Evolutionary conservation across 2,888 invertebrate species (phyloP).

Genomic region (Sphecodes monilicornis): DNA sequence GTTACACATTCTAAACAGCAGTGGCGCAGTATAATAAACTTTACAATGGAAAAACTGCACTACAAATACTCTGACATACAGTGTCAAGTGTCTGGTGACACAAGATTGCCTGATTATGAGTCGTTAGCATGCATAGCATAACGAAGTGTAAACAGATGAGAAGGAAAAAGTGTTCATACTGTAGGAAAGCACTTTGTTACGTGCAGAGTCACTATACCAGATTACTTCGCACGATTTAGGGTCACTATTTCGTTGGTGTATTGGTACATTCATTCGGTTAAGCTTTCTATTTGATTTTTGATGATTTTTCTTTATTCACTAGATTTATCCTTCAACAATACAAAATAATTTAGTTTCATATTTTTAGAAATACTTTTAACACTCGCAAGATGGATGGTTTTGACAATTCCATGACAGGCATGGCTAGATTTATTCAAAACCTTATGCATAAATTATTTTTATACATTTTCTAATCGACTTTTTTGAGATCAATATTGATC

Average conservation of each 20-base stretch:
- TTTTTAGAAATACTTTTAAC: no score
- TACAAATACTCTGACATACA: neutral
- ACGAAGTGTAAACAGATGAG: slow-evolving; percentile 77
- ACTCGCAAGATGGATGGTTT: no score
- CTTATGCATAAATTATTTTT: no score
- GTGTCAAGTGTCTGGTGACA: slow-evolving; percentile 22
- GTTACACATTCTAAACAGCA: neutral
- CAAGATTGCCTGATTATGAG: slow-evolving; percentile 31
- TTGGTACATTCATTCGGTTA: no score
- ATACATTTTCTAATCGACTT: no score
- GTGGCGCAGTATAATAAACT: neutral
- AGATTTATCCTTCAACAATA: no score
- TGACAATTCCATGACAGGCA: no score
- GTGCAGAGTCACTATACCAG: neutral
- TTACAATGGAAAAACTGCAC: neutral
- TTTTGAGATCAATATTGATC: no score
- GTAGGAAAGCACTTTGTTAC: slow-evolving; percentile 74
- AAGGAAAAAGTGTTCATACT: slow-evolving; percentile 73
- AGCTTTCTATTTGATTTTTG: no score
- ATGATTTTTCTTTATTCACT: no score
- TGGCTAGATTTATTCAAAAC: no score
- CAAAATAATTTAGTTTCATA: no score
- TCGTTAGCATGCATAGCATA: slow-evolving; percentile 62
- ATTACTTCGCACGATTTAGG: neutral
- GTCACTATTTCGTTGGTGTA: neutral